Conservation (phyloP, 2,888 invertebrate species). For the Lochmaea crataegi region DNA sequence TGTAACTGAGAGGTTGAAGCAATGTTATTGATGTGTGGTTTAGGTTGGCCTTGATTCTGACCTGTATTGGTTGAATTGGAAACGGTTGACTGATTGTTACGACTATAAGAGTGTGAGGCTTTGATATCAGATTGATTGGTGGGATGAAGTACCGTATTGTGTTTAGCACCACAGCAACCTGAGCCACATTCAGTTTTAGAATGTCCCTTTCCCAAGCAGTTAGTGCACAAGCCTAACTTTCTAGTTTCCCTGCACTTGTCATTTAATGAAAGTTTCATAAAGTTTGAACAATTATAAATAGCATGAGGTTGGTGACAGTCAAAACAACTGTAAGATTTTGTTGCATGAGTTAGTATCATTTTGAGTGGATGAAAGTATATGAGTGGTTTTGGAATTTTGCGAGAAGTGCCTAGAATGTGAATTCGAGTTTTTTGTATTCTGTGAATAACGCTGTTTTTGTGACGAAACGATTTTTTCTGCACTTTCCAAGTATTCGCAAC, state of each 20-base stretch:
- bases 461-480: neutral
- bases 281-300: neutral
- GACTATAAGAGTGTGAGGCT: neutral
- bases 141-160: neutral
- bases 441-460: neutral
- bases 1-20: neutral
- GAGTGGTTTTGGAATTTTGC: slow-evolving; percentile 6
- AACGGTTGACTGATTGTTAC: neutral
- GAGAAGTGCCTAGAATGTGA: slow-evolving; percentile 1
- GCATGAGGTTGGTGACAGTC: neutral
- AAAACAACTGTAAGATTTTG: neutral
- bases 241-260: neutral
- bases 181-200: neutral
- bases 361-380: neutral
- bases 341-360: neutral
- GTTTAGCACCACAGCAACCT: neutral
- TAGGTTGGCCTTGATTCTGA: neutral
- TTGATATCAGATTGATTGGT: neutral
- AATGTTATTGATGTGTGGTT: neutral
- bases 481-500: slow-evolving; percentile 15
- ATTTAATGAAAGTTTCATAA: neutral
- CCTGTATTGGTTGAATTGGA: neutral
- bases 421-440: neutral
- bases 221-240: neutral
- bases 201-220: neutral